Base-by-base conservation (phyloP, 2,888 invertebrate genomes). In the Xestia ashworthii region DNA sequence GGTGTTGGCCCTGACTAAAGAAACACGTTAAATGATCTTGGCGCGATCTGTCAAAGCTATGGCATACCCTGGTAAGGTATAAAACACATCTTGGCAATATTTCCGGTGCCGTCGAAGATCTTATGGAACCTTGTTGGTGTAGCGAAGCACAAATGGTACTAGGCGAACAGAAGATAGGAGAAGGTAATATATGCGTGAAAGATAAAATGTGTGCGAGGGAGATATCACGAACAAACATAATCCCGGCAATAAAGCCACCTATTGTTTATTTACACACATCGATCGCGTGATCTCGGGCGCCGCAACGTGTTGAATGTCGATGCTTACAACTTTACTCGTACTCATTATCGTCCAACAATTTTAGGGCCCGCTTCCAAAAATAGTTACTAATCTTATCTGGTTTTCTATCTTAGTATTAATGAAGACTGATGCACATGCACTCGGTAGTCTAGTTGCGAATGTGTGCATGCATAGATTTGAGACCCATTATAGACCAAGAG, bases 261-360 rank as follows among this genome's bases (percentile, higher is more conserved):
- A 74, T 69, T 83, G 73, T 85, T 69, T 85, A 78, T 83, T 87
- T 87, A 86, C 86, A 87, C 80, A 79, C 78, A 74, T 71, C 64
- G 78, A 75, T 78, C 86, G 79, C 86, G 87, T 87, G 83, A 88
- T 86, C 78, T 82, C 77, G 66, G 58, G 71, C 44, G 60, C 64
- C 48, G 41, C 82, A 82, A 82, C 84, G 87, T 87, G 80, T 72
- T 82, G 68, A 71, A 64, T 83, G 70, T 71, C 80, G 69, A 50
- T 82, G 76, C 64, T 65, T 55, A 76, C 53, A 64, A 60, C 64
- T 68, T 48, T 44, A 69, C 84, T 67, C 60, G 53, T 44, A 71
- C 70, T 70, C 53, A 72, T 80, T 50, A 83, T 53, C 46, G 41
- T 71, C 58, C 70, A 71, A 79, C 38, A 72, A 82, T 79, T 83